Evolutionary conservation across 2,797 vertebrate genomes (phyloP), one percentile per base, ranked within the genome.

Genomic region (Oryzias sinensis): DNA sequence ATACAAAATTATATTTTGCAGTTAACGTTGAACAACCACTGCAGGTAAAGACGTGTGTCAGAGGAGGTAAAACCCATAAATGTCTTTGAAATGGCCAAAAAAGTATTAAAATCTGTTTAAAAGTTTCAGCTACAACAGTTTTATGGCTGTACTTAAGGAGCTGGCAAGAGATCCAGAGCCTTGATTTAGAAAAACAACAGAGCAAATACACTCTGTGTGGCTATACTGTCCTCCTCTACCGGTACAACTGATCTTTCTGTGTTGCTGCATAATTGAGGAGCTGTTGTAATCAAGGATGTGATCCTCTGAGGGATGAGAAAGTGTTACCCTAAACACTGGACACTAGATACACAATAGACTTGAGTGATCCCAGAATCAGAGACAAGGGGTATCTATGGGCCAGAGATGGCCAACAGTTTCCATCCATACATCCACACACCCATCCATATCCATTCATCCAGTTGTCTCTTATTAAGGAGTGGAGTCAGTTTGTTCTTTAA

Each of bases 221-320:
- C 74, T 27, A 20, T 60, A 68, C 81, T 85, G 70, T 82, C 79
- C 78, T 83, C 75, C 67, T 88, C 65, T 70, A 72, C 56, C 48
- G 56, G 76, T 85, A 79, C 79, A 86, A 73, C 63, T 65, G 78
- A 87, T 86, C 83, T 85, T 66, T 73, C 72, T 29, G 59, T 72
- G 77, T 62, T 81, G 62, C 80, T 91, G 84, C 86, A 92, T 91
- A 89, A 92, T 92, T 87, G 80, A 92, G 70, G 62, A 87, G 87
- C 72, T 56, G 67, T 56, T 83, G 79, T 65, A 85, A 84, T 84
- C 77, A 70, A 77, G 84, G 82, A 81, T 79, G 83, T 70, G 78
- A 73, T 78, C 76, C 79, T 79, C 77, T 76, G 69, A 81, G 75
- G 75, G 68, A 83, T 75, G 86, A 73, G 87, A 88, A 88, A 89